Evolutionary conservation across 2,888 invertebrate species (phyloP).

Genomic region (Scotopteryx bipunctaria): DNA sequence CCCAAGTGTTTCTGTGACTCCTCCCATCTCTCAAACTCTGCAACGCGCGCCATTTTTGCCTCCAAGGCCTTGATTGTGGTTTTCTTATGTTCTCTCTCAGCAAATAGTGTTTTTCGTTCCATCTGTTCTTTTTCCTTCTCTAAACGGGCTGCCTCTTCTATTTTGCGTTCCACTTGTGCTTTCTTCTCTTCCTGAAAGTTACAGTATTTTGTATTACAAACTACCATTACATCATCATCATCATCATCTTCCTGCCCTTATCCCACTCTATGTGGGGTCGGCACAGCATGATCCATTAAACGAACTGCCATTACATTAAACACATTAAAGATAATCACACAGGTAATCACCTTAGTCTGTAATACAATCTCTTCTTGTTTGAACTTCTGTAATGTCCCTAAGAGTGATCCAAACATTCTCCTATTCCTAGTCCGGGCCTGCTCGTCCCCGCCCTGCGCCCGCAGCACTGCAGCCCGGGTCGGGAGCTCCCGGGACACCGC

Average conservation of each 20-base stretch:
- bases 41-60: conserved; percentile 93
- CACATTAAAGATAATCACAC: no score
- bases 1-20: conserved; percentile 86
- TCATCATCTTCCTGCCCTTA: no score
- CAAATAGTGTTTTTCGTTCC: conserved; percentile 93
- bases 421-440: conserved; percentile 92
- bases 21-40: conserved; percentile 95
- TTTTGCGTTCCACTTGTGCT: conserved; percentile 94
- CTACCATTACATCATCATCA: not conserved
- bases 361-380: conserved; percentile 96
- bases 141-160: conserved; percentile 94
- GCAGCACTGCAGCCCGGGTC: conserved; percentile 82
- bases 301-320: no score
- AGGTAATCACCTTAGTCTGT: conserved; percentile 90
- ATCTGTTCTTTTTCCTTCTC: conserved; percentile 92
- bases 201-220: not conserved
- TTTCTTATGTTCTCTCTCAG: conserved; percentile 93
- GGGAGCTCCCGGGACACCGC: conserved; percentile 94
- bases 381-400: conserved; percentile 98
- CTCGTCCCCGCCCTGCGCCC: conserved; percentile 92
- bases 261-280: no score
- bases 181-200: conserved; percentile 71
- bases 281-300: no score
- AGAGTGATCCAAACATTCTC: conserved; percentile 97
- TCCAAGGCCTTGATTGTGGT: conserved; percentile 94